A percentile compares a stretch with the other conserved stretches of the same genome.
These are phyloP conservation scores for Apodemus sylvaticus DNA, from an alignment of 2,113 vertebrate genomes.

Conservation along the genomic window DNA sequence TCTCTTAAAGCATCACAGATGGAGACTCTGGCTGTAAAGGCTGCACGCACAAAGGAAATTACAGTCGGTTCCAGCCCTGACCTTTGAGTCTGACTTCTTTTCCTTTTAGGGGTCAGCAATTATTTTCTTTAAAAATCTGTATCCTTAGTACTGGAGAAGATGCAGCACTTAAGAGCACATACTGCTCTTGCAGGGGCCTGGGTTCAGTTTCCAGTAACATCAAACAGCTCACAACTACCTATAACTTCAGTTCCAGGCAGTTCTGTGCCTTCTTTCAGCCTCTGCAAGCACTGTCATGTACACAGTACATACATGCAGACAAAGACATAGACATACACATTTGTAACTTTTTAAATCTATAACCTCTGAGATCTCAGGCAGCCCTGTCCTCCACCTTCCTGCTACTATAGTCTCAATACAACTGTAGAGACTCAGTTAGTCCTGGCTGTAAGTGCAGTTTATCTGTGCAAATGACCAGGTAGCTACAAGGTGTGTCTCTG, in stretches of 20 bases:
- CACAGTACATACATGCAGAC: not conserved
- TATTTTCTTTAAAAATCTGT: not conserved
- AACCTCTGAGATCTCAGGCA: not conserved
- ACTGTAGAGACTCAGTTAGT: not conserved
- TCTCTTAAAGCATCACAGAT: not conserved
- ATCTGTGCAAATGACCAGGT: not conserved
- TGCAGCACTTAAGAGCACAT: not conserved
- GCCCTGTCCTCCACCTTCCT: not conserved
- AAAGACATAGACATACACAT: too few relatives aligned
- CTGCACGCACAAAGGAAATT: not conserved
- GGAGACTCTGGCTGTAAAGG: not conserved
- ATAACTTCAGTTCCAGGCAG: not conserved
- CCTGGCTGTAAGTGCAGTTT: not conserved
- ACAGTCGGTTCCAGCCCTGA: not conserved
- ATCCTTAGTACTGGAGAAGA: not conserved
- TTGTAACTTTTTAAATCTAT: not conserved
- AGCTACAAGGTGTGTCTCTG: not conserved
- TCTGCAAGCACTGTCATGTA: not conserved
- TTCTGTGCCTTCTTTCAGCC: not conserved
- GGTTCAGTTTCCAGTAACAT: not conserved
- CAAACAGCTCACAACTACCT: not conserved
- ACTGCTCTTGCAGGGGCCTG: not conserved
- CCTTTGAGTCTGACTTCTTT: not conserved
- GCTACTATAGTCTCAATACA: not conserved
- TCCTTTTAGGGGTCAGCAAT: not conserved